phyloP scores from a whole-genome alignment of 2,113 vertebrate species.

The Rhadina sibilatrix region DNA sequence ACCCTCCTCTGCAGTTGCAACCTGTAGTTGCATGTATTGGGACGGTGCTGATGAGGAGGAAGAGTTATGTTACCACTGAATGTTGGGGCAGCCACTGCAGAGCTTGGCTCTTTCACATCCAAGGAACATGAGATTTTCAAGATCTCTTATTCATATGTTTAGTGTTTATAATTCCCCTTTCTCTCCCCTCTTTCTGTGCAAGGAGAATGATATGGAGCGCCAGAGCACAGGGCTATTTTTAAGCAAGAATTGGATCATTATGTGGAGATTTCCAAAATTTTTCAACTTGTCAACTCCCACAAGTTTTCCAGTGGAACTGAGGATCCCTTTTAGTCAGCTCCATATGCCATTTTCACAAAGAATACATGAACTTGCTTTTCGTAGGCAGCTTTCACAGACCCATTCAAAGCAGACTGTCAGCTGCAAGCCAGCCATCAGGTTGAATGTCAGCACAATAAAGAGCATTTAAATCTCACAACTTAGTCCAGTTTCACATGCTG shows the following conservation, averaged over 20 bases:
- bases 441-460: constrained; percentile 37
- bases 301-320: constrained; percentile 48
- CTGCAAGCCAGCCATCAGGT: constrained; percentile 31
- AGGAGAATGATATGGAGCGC: background rate
- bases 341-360: constrained; percentile 49
- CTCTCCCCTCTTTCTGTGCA: background rate
- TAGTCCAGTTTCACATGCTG: background rate
- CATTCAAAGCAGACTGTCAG: constrained; percentile 53
- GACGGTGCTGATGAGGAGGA: rapidly evolving
- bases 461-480: constrained; percentile 13
- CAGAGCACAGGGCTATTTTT: constrained; percentile 16
- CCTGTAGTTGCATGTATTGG: rapidly evolving
- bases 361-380: constrained; percentile 27
- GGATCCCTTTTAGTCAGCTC: constrained; percentile 56
- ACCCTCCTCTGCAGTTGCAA: background rate
- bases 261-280: constrained; percentile 48
- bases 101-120: background rate
- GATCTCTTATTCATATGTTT: background rate
- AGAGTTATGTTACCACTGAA: background rate
- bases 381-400: constrained; percentile 52
- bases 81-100: background rate
- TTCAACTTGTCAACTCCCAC: constrained; percentile 58
- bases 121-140: background rate
- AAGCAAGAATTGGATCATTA: constrained; percentile 38
- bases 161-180: background rate